Evolutionary conservation across 2,797 vertebrate genomes (phyloP), one percentile per base, ranked within the genome.

Genomic region (Paratrypauchen microcephalus): DNA sequence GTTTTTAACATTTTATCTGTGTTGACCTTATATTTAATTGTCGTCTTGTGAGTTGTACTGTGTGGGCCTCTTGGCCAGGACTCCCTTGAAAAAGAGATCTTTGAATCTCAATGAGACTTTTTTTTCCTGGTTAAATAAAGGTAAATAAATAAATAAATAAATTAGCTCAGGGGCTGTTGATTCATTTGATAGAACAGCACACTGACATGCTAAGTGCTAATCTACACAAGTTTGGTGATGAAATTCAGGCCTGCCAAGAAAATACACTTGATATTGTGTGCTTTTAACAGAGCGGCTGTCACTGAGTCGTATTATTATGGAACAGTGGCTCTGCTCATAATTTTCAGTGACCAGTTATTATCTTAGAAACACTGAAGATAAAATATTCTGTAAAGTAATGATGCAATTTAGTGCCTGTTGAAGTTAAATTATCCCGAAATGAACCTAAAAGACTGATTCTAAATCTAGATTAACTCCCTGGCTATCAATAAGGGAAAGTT

Each of bases 101-200:
- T n/a, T n/a, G n/a, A n/a, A n/a, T n/a, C n/a, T n/a, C n/a, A n/a
- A n/a, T n/a, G n/a, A n/a, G n/a, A n/a, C n/a, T n/a, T n/a, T n/a
- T n/a, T n/a, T n/a, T n/a, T n/a, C n/a, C n/a, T n/a, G n/a, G n/a
- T n/a, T n/a, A n/a, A n/a, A n/a, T n/a, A n/a, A n/a, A n/a, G n/a
- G n/a, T n/a, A n/a, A n/a, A n/a, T n/a, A n/a, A n/a, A n/a, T n/a
- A n/a, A n/a, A n/a, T n/a, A n/a, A n/a, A n/a, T n/a, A n/a, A n/a
- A n/a, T n/a, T 85, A 79, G 78, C 83, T 83, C 66, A 73, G 75
- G 78, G 78, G 79, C 67, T 76, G 81, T 78, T 90, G 75, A 84
- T 90, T 84, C 76, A 86, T 86, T 86, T 83, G 80, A 73, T 60
- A 80, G 80, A 80, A 79, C 68, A 73, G 72, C 73, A 30, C 70